phyloP scores from a whole-genome alignment of 2,113 vertebrate species.

The Hemibagrus wyckioides region DNA sequence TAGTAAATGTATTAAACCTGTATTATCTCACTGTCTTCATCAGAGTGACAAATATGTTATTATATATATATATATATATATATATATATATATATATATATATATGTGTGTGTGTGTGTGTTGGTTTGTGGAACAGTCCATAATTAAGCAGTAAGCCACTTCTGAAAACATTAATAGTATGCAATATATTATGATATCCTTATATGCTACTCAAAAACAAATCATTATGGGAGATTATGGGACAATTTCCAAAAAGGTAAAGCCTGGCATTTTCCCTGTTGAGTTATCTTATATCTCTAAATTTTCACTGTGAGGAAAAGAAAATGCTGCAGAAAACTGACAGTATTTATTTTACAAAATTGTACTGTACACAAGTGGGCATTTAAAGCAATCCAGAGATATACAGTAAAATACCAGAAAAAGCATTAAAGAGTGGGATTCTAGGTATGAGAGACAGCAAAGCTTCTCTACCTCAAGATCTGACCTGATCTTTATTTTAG shows the following conservation, averaged over 20 bases:
- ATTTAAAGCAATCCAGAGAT: too few relatives aligned
- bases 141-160: neutral
- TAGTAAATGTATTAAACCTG: slow-evolving; percentile 48
- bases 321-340: too few relatives aligned
- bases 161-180: neutral
- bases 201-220: neutral
- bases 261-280: neutral
- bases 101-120: too few relatives aligned
- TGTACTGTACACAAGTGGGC: too few relatives aligned
- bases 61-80: too few relatives aligned
- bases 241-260: neutral
- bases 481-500: too few relatives aligned
- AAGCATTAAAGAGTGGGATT: neutral
- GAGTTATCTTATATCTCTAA: too few relatives aligned
- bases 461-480: too few relatives aligned
- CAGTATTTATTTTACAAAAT: too few relatives aligned
- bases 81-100: too few relatives aligned
- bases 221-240: neutral
- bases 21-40: slow-evolving; percentile 45
- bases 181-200: neutral
- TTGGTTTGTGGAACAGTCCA: neutral
- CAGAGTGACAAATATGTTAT: slow-evolving; percentile 20
- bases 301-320: too few relatives aligned
- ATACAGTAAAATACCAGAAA: neutral
- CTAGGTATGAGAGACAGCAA: neutral